Evolutionary conservation across 2,888 invertebrate species (phyloP).

Genomic region (Chloroclystis v-ata): DNA sequence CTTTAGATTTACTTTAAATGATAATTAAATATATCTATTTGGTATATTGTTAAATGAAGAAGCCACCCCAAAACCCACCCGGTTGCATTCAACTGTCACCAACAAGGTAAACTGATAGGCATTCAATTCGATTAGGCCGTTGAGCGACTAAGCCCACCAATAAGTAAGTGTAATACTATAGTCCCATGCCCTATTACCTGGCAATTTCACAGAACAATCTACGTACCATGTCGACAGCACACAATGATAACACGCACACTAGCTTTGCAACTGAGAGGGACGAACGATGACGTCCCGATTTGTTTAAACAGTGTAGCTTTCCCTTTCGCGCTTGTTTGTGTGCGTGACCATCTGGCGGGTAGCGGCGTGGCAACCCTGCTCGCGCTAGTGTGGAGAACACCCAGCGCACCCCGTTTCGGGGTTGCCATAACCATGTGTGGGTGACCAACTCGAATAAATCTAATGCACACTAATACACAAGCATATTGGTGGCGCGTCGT

Average conservation of each 20-base stretch:
- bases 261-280: constrained; percentile 67
- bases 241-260: constrained; percentile 68
- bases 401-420: constrained; percentile 62
- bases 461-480: constrained; percentile 64
- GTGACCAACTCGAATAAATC: constrained; percentile 78
- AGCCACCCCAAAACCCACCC: constrained; percentile 11
- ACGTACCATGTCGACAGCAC: constrained; percentile 69
- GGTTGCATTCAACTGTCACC: constrained; percentile 36
- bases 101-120: constrained; percentile 52
- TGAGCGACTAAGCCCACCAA: constrained; percentile 68
- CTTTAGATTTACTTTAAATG: no score
- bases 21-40: not conserved
- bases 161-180: constrained; percentile 76
- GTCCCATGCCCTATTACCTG: constrained; percentile 77
- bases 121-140: constrained; percentile 71
- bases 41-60: not conserved
- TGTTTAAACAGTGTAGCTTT: constrained; percentile 77
- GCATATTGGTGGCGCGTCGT: constrained; percentile 73
- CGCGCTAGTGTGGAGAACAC: constrained; percentile 61
- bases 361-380: constrained; percentile 52
- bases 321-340: constrained; percentile 66
- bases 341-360: constrained; percentile 72
- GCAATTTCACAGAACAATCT: constrained; percentile 78
- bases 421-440: constrained; percentile 58
- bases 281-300: constrained; percentile 69